Evolutionary conservation across 1,140 invertebrate species (phyloP).

Genomic region (Sinella curviseta): DNA sequence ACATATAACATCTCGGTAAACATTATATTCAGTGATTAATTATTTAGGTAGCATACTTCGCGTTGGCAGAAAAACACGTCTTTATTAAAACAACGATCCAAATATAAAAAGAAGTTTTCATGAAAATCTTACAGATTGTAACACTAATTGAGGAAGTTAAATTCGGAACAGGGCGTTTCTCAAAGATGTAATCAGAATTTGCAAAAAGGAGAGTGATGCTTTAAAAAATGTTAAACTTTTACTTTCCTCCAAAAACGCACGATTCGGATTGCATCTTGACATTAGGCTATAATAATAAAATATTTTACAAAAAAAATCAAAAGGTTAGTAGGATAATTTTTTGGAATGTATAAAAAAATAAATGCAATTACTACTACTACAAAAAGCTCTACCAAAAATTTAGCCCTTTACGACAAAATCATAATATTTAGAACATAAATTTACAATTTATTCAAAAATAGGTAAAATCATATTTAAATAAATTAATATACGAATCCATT

Average conservation of each 20-base stretch:
- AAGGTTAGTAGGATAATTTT: not conserved
- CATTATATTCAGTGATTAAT: too few species aligned
- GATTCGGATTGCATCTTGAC: slow-evolving; percentile 6
- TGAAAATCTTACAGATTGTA: not conserved
- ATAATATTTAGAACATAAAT: not conserved
- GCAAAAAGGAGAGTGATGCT: too few species aligned
- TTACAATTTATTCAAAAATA: not conserved
- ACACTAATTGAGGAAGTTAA: slow-evolving; percentile 24
- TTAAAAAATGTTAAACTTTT: not conserved
- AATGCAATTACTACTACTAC: not conserved
- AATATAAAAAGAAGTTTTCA: not conserved
- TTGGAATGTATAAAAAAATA: too few species aligned
- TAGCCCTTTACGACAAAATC: too few species aligned
- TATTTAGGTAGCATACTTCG: too few species aligned
- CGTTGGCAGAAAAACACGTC: not conserved
- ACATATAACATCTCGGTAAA: too few species aligned
- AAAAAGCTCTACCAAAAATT: slow-evolving; percentile 20
- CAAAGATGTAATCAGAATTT: slow-evolving; percentile 6
- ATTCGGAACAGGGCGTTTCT: slow-evolving; percentile 41
- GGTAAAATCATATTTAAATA: not conserved
- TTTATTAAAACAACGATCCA: not conserved
- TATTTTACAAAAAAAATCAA: not conserved
- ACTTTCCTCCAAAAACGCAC: not conserved
- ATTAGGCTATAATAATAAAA: not conserved
- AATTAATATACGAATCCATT: not conserved